Evolutionary conservation across 1,140 invertebrate species (phyloP).

Genomic region (Meloidogyne floridensis): DNA sequence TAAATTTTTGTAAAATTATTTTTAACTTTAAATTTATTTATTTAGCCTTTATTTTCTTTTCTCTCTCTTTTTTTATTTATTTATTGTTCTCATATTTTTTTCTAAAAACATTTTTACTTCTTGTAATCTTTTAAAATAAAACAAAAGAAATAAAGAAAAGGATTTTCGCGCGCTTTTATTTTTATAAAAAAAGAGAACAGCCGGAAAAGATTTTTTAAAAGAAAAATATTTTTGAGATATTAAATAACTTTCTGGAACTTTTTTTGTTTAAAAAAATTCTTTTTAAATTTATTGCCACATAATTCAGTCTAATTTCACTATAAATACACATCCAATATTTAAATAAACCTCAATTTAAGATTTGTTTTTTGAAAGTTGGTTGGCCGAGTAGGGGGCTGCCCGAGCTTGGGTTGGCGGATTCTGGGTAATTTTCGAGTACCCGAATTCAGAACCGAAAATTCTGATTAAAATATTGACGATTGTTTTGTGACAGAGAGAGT

Average conservation of each 20-base stretch:
- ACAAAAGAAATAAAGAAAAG: neutral
- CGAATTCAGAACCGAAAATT: too few species aligned
- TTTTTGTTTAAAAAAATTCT: neutral
- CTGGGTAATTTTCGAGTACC: too few species aligned
- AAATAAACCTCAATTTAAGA: too few species aligned
- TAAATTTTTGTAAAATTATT: neutral
- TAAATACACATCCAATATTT: too few species aligned
- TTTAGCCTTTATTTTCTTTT: conserved; percentile 6
- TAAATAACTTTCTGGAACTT: neutral
- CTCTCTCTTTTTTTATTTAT: conserved; percentile 5
- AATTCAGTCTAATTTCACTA: too few species aligned
- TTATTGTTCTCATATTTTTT: neutral
- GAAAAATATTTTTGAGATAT: neutral
- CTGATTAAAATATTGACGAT: too few species aligned
- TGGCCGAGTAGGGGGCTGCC: too few species aligned
- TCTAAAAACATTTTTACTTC: neutral
- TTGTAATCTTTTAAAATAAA: neutral
- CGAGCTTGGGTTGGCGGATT: too few species aligned
- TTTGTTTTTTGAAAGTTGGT: too few species aligned
- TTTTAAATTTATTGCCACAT: neutral
- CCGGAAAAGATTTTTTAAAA: conserved; percentile 16
- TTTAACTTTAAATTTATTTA: too few species aligned
- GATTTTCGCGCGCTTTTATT: neutral
- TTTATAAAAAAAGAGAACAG: neutral
- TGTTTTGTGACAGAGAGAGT: too few species aligned